phyloP scores from a whole-genome alignment of 2,888 invertebrate species.

The Melieria crassipennis region DNA sequence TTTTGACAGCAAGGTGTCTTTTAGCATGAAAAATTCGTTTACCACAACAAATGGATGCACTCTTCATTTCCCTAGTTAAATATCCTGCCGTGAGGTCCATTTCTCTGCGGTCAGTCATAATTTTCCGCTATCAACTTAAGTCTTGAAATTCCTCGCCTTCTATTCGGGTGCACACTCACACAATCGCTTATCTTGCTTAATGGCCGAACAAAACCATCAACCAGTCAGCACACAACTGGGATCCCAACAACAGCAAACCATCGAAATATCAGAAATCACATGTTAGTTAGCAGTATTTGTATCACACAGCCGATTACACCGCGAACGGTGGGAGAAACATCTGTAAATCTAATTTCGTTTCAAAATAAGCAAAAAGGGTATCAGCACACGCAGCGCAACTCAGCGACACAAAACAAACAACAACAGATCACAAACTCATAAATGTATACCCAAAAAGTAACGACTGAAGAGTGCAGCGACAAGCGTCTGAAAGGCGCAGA shows the following conservation, averaged over 20 bases:
- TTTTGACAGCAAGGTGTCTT: conserved; percentile 46
- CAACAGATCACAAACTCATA: background rate
- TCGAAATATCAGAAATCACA: background rate
- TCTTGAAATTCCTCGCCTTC: conserved; percentile 20
- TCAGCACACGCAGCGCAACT: background rate
- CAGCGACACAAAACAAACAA: background rate
- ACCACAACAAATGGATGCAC: too few species aligned
- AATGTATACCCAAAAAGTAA: background rate
- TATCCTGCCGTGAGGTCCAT: too few species aligned
- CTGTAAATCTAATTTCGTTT: conserved; percentile 62
- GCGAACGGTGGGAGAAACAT: conserved; percentile 46
- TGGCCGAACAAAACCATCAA: background rate
- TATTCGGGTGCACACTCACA: conserved; percentile 11
- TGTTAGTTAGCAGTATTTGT: background rate
- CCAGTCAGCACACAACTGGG: too few species aligned
- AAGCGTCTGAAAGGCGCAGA: too few species aligned
- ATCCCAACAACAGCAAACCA: too few species aligned
- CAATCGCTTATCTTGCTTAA: conserved; percentile 2
- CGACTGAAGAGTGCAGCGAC: background rate
- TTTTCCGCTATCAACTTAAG: conserved; percentile 4
- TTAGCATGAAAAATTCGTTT: background rate
- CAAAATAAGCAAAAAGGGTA: conserved; percentile 22
- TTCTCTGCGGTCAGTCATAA: conserved; percentile 2
- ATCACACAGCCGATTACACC: background rate
- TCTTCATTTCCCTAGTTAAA: too few species aligned